A percentile compares a stretch with the other conserved stretches of the same genome.
Conservation (phyloP, 2,888 invertebrate species). For the Cheilosia variabilis region DNA sequence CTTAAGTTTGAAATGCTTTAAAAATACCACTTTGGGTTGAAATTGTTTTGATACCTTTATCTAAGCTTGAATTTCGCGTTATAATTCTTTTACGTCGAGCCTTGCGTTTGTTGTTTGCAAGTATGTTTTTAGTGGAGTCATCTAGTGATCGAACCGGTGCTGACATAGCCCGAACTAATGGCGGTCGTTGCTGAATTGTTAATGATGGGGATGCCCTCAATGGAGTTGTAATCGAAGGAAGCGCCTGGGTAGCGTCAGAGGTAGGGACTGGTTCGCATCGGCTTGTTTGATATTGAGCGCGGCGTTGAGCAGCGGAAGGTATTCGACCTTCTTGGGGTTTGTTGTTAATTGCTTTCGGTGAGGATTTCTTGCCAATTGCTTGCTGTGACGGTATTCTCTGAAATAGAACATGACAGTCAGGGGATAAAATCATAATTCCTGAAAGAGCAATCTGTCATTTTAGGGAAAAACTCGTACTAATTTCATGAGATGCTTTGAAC, state of each 20-base stretch:
- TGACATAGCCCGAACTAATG: conserved; percentile 84
- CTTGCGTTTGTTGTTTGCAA: conserved; percentile 80
- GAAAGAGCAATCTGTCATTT: no score
- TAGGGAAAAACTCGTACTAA: no score
- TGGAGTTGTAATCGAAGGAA: conserved; percentile 15
- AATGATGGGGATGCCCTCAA: conserved; percentile 78
- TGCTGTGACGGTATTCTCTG: conserved; percentile 20
- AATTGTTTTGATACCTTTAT: conserved; percentile 56
- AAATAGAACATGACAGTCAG: neutral
- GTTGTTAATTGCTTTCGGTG: neutral
- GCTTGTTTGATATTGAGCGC: conserved; percentile 77
- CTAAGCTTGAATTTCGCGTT: conserved; percentile 77
- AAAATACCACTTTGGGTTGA: neutral
- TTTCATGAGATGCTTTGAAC: no score
- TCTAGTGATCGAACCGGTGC: conserved; percentile 82
- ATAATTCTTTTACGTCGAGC: conserved; percentile 80
- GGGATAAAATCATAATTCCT: neutral
- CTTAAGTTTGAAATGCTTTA: conserved; percentile 5
- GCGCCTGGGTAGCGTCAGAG: conserved; percentile 8
- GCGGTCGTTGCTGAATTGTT: conserved; percentile 81
- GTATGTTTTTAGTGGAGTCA: conserved; percentile 78
- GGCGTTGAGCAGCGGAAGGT: conserved; percentile 75
- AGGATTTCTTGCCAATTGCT: conserved; percentile 5
- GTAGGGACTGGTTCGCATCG: conserved; percentile 54
- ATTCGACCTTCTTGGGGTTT: conserved; percentile 23